Conservation (phyloP, 23 tunicate genomes). For the Aplidium turbinatum region DNA sequence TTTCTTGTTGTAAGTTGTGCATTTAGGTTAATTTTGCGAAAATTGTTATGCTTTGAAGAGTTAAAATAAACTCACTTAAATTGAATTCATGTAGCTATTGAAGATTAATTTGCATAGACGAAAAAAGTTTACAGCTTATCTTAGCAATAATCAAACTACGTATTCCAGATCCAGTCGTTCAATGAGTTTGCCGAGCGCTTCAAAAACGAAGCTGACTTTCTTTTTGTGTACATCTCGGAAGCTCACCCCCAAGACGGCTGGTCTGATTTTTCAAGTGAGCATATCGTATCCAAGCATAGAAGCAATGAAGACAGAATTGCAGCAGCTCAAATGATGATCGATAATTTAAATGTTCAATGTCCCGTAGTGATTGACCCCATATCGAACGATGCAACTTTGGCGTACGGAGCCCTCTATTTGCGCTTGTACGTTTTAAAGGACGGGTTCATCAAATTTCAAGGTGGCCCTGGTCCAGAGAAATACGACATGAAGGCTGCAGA, state of each 20-base stretch:
- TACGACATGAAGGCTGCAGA: slow-evolving; percentile 6
- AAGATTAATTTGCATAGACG: too few species aligned
- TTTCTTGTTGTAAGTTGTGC: too few species aligned
- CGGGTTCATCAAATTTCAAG: slow-evolving; percentile 7
- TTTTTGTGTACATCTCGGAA: slow-evolving; percentile 8
- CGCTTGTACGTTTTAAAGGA: slow-evolving; percentile 4
- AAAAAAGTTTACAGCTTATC: neutral
- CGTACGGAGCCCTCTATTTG: neutral
- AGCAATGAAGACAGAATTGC: slow-evolving; percentile 1
- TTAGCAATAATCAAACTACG: neutral
- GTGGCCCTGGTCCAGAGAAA: slow-evolving; percentile 7
- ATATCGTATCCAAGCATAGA: neutral
- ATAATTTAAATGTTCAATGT: neutral
- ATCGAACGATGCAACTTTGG: neutral
- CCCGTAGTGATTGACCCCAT: slow-evolving; percentile 9
- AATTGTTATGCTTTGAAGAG: too few species aligned
- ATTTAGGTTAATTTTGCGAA: too few species aligned
- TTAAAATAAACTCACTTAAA: too few species aligned
- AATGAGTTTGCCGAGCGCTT: neutral
- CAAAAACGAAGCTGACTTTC: slow-evolving; percentile 7
- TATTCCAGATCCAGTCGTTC: neutral
- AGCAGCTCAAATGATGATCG: neutral
- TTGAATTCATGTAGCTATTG: too few species aligned
- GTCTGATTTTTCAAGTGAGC: neutral
- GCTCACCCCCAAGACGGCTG: slow-evolving; percentile 19